Base-by-base conservation (phyloP, 2,797 vertebrate genomes). In the Takifugu rubripes region DNA sequence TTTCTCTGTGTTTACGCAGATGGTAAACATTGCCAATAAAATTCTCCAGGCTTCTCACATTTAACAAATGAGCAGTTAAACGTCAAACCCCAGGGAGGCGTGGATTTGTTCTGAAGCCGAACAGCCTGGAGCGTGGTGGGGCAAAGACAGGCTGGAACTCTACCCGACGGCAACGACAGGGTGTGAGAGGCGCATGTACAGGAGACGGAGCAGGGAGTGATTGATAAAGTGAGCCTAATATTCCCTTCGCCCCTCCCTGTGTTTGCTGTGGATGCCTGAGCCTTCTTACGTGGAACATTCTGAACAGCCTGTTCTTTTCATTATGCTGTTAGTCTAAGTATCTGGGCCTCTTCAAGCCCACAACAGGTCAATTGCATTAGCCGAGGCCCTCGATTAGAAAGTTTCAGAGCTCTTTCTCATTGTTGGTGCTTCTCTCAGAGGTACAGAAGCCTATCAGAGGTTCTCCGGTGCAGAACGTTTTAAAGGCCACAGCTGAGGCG, bases 281-380 rank as follows among this genome's bases (percentile, higher is more conserved):
- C 82, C 75, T 54, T 78, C 80, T 82, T 78, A 81, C 70, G 10
- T 24, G 61, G 68, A 79, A 88, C 86, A 86, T 81, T 63, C 78
- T 86, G 68, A 79, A 88, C 86, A 86, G 82, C 62, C 78, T 86
- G 90, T 87, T 83, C 83, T 87, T 89, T 90, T 87, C 82, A 87
- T 87, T 81, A 84, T 75, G 84, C 82, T 85, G 85, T 90, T 90
- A 87, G 84, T 88, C 80, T 82, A 85, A 87, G 86, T 80, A 75
- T 68, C 80, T 52, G 74, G 73, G 82, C 82, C 81, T 86, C 79
- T 80, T 82, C 68, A 58, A 61, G 84, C 85, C 77, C 77, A 87
- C 76, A 88, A 91, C 83, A 86, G 81, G 77, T 87, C 87, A 85
- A 89, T 87, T 88, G 84, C 86, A 87, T 88, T 89, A 90, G 81